Conservation (phyloP, 2,888 invertebrate species). For the Eristalinus aeneus region DNA sequence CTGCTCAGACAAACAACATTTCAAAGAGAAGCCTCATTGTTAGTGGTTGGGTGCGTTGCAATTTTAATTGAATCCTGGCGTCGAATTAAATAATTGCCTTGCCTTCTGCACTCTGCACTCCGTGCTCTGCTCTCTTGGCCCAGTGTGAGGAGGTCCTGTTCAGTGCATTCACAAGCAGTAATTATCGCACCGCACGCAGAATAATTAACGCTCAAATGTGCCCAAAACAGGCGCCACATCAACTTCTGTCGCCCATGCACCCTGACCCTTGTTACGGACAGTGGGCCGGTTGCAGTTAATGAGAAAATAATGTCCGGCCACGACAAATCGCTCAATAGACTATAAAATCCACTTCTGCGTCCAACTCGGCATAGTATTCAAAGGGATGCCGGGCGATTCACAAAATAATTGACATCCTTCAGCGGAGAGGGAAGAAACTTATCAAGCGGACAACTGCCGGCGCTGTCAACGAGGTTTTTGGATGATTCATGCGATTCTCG, state of each 20-base stretch:
- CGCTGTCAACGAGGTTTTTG: conserved; percentile 38
- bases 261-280: conserved; percentile 15
- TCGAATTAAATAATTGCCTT: conserved; percentile 47
- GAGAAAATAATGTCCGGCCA: conserved; percentile 20
- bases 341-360: conserved; percentile 25
- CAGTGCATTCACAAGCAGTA: conserved; percentile 5
- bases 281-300: conserved; percentile 18
- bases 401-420: background rate
- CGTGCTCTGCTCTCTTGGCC: background rate
- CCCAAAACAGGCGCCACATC: background rate
- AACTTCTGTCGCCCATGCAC: too few species aligned
- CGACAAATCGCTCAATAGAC: conserved; percentile 14
- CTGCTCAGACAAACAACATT: background rate
- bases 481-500: conserved; percentile 3
- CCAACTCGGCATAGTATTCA: conserved; percentile 40
- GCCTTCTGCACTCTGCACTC: background rate
- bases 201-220: conserved; percentile 19
- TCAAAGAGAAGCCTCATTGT: background rate
- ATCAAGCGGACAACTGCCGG: conserved; percentile 42
- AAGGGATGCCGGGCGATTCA: conserved; percentile 22
- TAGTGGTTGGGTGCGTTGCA: conserved; percentile 21
- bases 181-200: conserved; percentile 9
- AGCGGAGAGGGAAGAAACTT: background rate
- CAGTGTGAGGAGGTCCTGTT: background rate
- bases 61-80: conserved; percentile 47